Evolutionary conservation across 2,797 vertebrate species (phyloP).

Genomic region (Acanthurus tractus): DNA sequence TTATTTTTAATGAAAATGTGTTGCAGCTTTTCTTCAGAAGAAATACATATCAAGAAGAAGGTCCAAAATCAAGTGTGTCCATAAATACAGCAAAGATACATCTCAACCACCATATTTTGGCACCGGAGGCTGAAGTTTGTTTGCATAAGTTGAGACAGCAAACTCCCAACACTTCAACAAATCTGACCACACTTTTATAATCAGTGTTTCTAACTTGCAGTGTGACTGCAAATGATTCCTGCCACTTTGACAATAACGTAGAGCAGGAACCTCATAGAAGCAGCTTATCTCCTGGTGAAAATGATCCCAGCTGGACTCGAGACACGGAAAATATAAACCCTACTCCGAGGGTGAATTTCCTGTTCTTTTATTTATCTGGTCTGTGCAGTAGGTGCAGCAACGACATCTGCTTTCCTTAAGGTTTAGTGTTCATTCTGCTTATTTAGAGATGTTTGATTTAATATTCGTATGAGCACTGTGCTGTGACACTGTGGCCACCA

Average conservation of each 20-base stretch:
- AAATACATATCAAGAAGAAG: background rate
- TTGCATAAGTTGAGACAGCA: background rate
- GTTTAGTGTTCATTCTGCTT: slow-evolving; percentile 8
- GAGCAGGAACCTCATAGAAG: slow-evolving; percentile 14
- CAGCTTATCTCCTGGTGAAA: slow-evolving; percentile 48
- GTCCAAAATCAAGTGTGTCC: background rate
- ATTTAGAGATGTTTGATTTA: slow-evolving; percentile 42
- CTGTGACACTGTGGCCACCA: slow-evolving; percentile 32
- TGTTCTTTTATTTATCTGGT: slow-evolving; percentile 47
- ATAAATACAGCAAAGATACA: background rate
- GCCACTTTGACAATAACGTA: slow-evolving; percentile 46
- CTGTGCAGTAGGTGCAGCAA: slow-evolving; percentile 28
- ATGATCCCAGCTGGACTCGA: slow-evolving; percentile 47
- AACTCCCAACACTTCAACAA: background rate
- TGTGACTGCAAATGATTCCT: slow-evolving; percentile 51
- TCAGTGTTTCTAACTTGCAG: slow-evolving; percentile 35
- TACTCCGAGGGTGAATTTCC: slow-evolving; percentile 45
- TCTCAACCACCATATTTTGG: background rate
- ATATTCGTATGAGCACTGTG: slow-evolving; percentile 46
- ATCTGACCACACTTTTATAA: slow-evolving; percentile 17
- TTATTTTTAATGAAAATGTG: slow-evolving; percentile 7
- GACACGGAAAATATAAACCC: slow-evolving; percentile 33
- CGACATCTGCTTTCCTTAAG: background rate
- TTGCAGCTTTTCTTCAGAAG: slow-evolving; percentile 2
- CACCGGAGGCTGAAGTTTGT: slow-evolving; percentile 5